Evolutionary conservation across 2,113 vertebrate species (phyloP), one percentile per base, ranked within the genome.

Genomic region (Alaudala cheleensis): DNA sequence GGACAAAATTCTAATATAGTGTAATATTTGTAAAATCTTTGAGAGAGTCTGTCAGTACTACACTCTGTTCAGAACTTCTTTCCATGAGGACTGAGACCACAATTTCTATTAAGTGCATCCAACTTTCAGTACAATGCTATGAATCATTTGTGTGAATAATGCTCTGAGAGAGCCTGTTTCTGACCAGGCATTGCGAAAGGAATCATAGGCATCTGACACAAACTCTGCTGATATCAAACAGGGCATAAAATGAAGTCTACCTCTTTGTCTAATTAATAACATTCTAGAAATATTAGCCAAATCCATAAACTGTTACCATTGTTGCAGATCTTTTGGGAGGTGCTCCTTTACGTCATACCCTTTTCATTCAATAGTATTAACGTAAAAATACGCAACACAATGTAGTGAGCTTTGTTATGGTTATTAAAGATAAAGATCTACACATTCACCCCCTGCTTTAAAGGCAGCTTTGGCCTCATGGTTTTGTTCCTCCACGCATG

Each of bases 341-440:
- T 49, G 77, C 40, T 94, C 44, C 61, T 89, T 84, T 65, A 89
- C 42, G 21, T 89, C 70, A 82, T 58, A 21, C 9, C 11, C 23
- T 76, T 81, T 81, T 92, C 62, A 91, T 92, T 92, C 87, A 73
- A 50, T 62, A 72, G 34, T 90, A 66, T 76, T 92, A 65, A 91
- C 0, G 5, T 50, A 61, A 91, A 93, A 95, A 91, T 37, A 62
- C 6, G 28, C 69, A 78, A 42, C n/a, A 69, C 58, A 91, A 61
- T 72, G 84, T 45, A 54, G 73, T 25, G n/a, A 91, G 73, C 16
- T 81, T 95, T 80, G 62, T 80, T 88, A 74, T n/a, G 69, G 86
- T 90, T 93, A 90, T 88, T 64, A 31, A 51, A 86, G 94, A 89
- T 89, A 92, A 76, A 67, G 78, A 95, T 92, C 81, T 91, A 87